Evolutionary conservation across 2,797 vertebrate genomes (phyloP).

Genomic region (Ctenopoma kingsleyae): DNA sequence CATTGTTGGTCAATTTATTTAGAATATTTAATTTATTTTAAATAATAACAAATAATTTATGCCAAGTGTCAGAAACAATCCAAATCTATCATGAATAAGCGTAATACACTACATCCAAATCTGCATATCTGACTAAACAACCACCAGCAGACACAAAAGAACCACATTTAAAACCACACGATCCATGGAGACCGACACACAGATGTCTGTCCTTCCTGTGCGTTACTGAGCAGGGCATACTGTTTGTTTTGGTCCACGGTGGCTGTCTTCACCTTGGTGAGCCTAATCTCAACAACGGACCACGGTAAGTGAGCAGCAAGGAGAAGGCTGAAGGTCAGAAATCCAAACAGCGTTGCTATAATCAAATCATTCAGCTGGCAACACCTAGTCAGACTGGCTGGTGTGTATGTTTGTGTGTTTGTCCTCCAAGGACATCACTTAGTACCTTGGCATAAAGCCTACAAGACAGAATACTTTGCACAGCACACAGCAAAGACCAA

Average conservation of each 20-base stretch:
- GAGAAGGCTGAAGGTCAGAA: background rate
- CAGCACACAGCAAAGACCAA: background rate
- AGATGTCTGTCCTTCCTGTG: background rate
- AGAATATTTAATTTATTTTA: too few relatives aligned
- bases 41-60: too few relatives aligned
- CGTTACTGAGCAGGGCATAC: background rate
- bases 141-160: too few relatives aligned
- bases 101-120: background rate
- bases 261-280: slow-evolving; percentile 20
- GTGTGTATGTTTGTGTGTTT: background rate
- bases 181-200: background rate
- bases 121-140: too few relatives aligned
- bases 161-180: background rate
- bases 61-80: background rate
- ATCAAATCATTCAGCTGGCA: slow-evolving; percentile 37
- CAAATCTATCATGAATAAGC: background rate
- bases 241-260: background rate
- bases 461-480: slow-evolving; percentile 25
- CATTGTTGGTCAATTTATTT: background rate
- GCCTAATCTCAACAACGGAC: slow-evolving; percentile 2
- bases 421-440: slow-evolving; percentile 35
- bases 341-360: slow-evolving; percentile 33
- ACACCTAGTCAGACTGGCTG: slow-evolving; percentile 9
- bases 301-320: background rate
- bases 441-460: slow-evolving; percentile 31